phyloP scores from a whole-genome alignment of 1,140 invertebrate genomes.

The Akabosia matsudoensis region DNA sequence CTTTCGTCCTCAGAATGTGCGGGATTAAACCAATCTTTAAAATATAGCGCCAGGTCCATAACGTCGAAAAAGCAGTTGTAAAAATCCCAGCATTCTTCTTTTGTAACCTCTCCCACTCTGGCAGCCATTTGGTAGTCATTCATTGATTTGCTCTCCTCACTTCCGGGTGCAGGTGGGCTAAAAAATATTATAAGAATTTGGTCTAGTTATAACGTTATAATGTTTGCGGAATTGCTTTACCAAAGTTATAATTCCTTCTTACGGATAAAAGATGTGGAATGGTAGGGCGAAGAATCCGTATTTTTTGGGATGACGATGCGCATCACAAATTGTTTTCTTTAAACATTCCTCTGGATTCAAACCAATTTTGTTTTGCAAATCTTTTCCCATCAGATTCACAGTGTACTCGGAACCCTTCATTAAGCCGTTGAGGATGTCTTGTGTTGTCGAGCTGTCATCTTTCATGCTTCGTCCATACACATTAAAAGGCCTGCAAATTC shows the following conservation, averaged over 20 bases:
- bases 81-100: background rate
- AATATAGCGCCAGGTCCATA: slow-evolving; percentile 1
- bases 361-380: slow-evolving; percentile 9
- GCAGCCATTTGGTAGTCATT: slow-evolving; percentile 2
- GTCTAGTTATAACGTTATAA: background rate
- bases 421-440: slow-evolving; percentile 26
- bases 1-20: no score
- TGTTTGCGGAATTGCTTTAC: no score
- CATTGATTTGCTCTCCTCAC: background rate
- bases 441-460: background rate
- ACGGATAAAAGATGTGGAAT: slow-evolving; percentile 20
- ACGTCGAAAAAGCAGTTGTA: slow-evolving; percentile 22
- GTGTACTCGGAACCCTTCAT: slow-evolving; percentile 17
- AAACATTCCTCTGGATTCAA: slow-evolving; percentile 6
- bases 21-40: slow-evolving; percentile 10
- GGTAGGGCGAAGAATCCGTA: slow-evolving; percentile 15
- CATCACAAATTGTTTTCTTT: slow-evolving; percentile 19
- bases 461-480: slow-evolving; percentile 31
- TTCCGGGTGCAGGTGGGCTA: background rate
- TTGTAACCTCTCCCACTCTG: background rate
- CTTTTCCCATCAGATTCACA: slow-evolving; percentile 7
- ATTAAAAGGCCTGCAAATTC: background rate
- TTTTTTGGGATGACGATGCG: slow-evolving; percentile 12
- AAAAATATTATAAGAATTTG: background rate
- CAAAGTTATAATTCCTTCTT: no score